Conservation (phyloP, 2,113 vertebrate species). For the Cyphomyrus discorhynchus region DNA sequence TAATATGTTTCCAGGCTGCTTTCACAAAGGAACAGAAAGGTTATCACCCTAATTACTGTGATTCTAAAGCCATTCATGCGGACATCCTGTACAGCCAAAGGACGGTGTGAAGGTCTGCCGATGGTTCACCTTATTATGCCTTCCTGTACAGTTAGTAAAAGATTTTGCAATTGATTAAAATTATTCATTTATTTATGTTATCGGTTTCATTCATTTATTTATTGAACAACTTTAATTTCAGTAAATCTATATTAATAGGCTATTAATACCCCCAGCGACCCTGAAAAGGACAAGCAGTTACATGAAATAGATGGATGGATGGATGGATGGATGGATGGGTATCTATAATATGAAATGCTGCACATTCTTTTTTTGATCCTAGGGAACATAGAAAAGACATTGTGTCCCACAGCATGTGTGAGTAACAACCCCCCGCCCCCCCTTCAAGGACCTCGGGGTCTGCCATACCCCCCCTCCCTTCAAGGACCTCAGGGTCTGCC, state of each 20-base stretch:
- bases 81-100: background rate
- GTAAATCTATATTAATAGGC: background rate
- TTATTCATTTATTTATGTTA: background rate
- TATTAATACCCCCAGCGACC: no score
- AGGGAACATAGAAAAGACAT: background rate
- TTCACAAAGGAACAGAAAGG: background rate
- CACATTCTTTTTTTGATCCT: background rate
- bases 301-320: no score
- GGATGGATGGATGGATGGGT: background rate
- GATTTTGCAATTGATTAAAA: background rate
- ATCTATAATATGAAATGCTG: background rate
- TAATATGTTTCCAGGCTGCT: background rate
- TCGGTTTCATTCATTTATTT: background rate
- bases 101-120: background rate
- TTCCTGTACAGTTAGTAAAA: background rate
- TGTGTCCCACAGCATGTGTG: background rate
- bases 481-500: background rate
- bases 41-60: background rate
- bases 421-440: no score
- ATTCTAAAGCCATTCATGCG: background rate
- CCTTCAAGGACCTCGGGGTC: background rate
- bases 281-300: no score
- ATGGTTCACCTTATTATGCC: background rate
- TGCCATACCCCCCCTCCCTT: background rate
- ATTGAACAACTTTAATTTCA: background rate